Evolutionary conservation across 2,797 vertebrate genomes (phyloP).

Genomic region (Ficedula albicollis): DNA sequence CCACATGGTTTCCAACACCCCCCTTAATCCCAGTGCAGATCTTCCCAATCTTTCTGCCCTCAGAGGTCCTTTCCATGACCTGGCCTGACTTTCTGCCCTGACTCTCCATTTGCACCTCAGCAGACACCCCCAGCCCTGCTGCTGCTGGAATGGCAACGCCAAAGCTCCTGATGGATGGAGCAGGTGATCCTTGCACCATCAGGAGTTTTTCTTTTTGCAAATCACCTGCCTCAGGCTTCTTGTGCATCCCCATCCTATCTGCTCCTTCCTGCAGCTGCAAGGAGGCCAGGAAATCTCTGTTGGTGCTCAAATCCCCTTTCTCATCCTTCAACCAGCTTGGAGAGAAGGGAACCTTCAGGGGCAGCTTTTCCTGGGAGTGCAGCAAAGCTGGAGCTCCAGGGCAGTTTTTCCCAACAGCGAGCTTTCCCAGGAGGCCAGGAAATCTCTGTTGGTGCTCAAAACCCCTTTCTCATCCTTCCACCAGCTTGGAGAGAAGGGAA

Average conservation of each 20-base stretch:
- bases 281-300: fast-evolving
- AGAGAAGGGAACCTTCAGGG: neutral
- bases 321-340: neutral
- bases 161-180: neutral
- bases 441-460: neutral
- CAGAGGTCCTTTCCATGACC: neutral
- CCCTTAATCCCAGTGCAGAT: neutral
- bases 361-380: neutral
- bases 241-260: neutral
- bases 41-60: neutral
- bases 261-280: neutral
- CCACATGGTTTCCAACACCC: fast-evolving
- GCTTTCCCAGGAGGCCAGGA: neutral
- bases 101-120: neutral
- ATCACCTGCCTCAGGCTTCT: neutral
- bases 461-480: neutral
- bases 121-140: neutral
- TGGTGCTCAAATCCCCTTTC: neutral
- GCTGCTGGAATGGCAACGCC: neutral
- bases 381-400: neutral
- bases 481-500: no score
- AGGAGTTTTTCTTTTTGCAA: neutral
- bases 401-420: neutral
- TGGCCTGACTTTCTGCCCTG: neutral
- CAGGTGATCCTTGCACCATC: neutral